Base-by-base conservation (phyloP, 2,888 invertebrate genomes). In the Hypomecis atomaria region DNA sequence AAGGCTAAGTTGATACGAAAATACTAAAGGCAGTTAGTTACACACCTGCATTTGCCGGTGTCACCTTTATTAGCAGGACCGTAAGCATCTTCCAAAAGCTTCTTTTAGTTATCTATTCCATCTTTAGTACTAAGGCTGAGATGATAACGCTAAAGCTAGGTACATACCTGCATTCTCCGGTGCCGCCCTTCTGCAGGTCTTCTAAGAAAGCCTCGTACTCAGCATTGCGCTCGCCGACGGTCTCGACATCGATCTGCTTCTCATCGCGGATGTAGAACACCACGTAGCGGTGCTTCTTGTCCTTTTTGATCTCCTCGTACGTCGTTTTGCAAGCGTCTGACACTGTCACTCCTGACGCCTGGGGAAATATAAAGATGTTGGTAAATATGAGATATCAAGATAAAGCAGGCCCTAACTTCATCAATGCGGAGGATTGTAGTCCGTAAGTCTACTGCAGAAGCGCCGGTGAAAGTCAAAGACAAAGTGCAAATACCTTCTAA, bases 281-380 rank as follows among this genome's bases (percentile, higher is more conserved):
- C 75, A 99, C 98, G 92, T 98, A 99, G 87, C 98, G 97, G 93
- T 98, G 97, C 86, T 98, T 98, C 94, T 99, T 99, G 89, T 98
- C 98, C 94, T 99, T 98, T 94, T 99, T 99, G 79, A 99, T 98
- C 94, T 98, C 98, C 90, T 98, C 98, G 91, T 98, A 99, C 79
- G 96, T 97, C 71, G 96, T 97, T 94, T 98, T 97, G 94, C 98
- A 99, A 77, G 96, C 95, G 94, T 98, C 98, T 80, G 98, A 97
- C 74, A 99, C 98, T 93, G 97, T 97, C 78, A 99, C 99, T 88
- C 99, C 99, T 84, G 99, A 99, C 94, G 99, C 98, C 98, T 96
- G 85, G 40, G 79, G 37, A 44, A 47, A 52, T 45, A 11, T 33
- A 3, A 1, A 47, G 6, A 33, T 23, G 2, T 0, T 4, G 6